A percentile compares a stretch with the other conserved stretches of the same genome.
These are phyloP conservation scores for Phenganax marumi DNA, from an alignment of 92 coral and sea anemone species.

Conservation along the genomic window DNA sequence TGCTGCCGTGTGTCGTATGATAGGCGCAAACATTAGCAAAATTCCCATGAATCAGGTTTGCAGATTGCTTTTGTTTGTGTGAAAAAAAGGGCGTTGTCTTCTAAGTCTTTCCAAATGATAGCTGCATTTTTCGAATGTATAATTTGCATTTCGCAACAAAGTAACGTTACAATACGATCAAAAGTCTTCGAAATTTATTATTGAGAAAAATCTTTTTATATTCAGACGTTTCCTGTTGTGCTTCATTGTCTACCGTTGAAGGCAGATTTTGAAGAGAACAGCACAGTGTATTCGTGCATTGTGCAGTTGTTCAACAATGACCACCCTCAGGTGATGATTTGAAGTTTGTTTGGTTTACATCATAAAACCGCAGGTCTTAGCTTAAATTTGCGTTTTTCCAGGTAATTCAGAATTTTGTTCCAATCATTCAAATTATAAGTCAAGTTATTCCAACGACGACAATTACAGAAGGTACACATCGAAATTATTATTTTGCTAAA, in stretches of 20 bases:
- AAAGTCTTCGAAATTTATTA: too few species aligned
- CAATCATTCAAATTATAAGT: conserved; percentile 70
- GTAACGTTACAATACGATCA: too few species aligned
- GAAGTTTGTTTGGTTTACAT: background rate
- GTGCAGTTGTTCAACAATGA: conserved; percentile 91
- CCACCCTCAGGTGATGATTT: conserved; percentile 69
- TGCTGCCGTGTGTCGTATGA: conserved; percentile 95
- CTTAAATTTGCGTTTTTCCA: conserved; percentile 12
- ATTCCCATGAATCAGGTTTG: conserved; percentile 84
- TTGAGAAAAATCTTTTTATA: background rate
- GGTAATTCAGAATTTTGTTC: conserved; percentile 76
- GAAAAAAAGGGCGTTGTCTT: background rate
- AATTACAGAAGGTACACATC: conserved; percentile 70
- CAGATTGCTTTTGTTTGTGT: too few species aligned
- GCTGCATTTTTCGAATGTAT: too few species aligned
- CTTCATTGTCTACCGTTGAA: conserved; percentile 89
- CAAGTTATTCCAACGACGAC: conserved; percentile 75
- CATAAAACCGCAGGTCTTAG: background rate
- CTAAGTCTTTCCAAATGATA: background rate
- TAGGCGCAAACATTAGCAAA: conserved; percentile 71
- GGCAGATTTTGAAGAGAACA: conserved; percentile 91
- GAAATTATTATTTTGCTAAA: background rate
- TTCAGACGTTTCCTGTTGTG: conserved; percentile 79
- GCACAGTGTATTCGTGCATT: conserved; percentile 86
- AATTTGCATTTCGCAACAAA: too few species aligned